Evolutionary conservation across 2,888 invertebrate species (phyloP), one percentile per base, ranked within the genome.

Genomic region (Troglohyphantes excavatus): DNA sequence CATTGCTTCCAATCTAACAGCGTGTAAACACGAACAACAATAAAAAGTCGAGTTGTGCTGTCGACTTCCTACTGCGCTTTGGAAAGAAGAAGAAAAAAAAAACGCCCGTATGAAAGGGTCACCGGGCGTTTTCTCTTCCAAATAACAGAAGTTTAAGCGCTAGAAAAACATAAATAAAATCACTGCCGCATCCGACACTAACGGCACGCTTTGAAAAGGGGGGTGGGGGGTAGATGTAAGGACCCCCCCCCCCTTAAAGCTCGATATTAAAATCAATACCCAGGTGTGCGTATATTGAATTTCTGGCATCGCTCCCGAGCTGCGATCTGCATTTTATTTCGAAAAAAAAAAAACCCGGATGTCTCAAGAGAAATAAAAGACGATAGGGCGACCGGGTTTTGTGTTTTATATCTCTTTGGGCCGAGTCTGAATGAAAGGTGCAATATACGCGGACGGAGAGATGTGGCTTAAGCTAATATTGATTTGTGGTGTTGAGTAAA

Each of bases 191-290:
- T 76, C 59, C 72, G n/a, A 29, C 21, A 19, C 21, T 65, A 63
- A 65, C 68, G 33, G 68, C 33, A 23, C 29, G 33, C 29, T n/a
- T 68, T 33, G 65, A 53, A 53, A 53, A 17, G 46, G 46, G 46
- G 2, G 2, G 53, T 13, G n/a, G 53, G 53, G n/a, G 13, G 13
- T 53, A 53, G 46, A 6, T 0, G 43, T 27, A 33, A 68, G 19
- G n/a, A 29, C n/a, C 68, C 68, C 33, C 13, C n/a, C 53, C 13
- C 53, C 53, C 53, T n/a, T n/a, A 13, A 53, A 53, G 23, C 29
- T 61, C 75, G 65, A 78, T 65, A 78, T 78, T 78, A 78, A 78
- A 78, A 78, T 78, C 65, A 65, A 78, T 78, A 78, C 43, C 65
- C 78, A 78, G 78, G 78, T 78, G 78, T 78, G 78, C 43, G 65